These are phyloP conservation scores for Steatornis caripensis DNA, from an alignment of 2,113 vertebrate species.

Conservation along the genomic window DNA sequence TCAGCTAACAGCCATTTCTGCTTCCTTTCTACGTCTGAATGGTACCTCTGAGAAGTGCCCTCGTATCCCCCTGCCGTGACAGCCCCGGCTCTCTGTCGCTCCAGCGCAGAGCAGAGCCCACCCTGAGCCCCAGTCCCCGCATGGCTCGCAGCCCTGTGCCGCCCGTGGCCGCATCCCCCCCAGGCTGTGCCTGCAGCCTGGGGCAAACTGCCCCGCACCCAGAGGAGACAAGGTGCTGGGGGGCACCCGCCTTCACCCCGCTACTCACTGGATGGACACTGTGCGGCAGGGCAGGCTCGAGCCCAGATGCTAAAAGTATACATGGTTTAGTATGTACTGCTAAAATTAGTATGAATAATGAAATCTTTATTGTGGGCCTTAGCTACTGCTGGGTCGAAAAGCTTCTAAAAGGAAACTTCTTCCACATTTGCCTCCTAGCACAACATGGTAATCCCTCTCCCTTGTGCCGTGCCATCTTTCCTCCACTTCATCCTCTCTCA, in stretches of 20 bases:
- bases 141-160: neutral
- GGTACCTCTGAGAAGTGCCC: neutral
- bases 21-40: neutral
- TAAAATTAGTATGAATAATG: neutral
- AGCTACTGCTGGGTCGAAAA: neutral
- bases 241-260: neutral
- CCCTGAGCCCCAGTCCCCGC: accelerated
- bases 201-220: accelerated
- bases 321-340: accelerated
- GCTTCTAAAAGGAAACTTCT: neutral
- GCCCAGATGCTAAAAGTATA: neutral
- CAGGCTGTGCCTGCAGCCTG: neutral
- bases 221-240: neutral
- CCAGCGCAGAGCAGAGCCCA: neutral
- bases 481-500: neutral
- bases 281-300: neutral
- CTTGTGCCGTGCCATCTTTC: neutral
- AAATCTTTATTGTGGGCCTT: neutral
- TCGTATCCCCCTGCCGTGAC: accelerated
- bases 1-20: neutral
- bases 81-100: accelerated
- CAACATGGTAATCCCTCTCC: neutral
- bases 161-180: accelerated
- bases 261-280: neutral
- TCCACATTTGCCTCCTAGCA: neutral